Conservation (phyloP, 2,888 invertebrate species). For the Thysanoteuthis rhombus region DNA sequence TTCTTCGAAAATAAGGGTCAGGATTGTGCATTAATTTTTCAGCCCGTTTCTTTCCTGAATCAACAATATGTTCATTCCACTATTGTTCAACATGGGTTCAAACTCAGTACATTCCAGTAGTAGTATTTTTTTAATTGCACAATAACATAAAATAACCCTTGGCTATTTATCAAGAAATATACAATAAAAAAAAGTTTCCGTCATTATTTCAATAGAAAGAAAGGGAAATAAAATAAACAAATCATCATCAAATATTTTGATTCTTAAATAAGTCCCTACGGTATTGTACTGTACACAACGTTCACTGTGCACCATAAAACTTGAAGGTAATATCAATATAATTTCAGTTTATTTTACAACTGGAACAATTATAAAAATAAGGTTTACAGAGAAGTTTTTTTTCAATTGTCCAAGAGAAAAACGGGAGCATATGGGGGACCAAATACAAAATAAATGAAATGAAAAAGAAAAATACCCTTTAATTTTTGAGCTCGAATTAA, state of each 20-base stretch:
- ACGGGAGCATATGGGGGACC: background rate
- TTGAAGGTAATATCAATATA: too few relatives aligned
- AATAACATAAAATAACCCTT: background rate
- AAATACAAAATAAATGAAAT: background rate
- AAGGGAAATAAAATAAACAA: too few relatives aligned
- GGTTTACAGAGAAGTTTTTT: too few relatives aligned
- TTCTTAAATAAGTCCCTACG: too few relatives aligned
- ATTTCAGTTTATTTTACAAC: too few relatives aligned
- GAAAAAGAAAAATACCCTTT: background rate
- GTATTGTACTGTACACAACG: too few relatives aligned
- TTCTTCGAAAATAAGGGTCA: too few relatives aligned
- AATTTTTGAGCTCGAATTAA: background rate
- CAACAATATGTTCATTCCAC: background rate
- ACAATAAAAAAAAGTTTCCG: background rate
- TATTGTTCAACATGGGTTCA: background rate
- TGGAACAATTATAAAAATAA: too few relatives aligned
- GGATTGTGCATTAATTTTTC: too few relatives aligned
- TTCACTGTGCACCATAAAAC: too few relatives aligned
- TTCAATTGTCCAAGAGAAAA: background rate
- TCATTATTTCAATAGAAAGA: too few relatives aligned
- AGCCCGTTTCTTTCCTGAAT: background rate
- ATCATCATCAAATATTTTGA: too few relatives aligned
- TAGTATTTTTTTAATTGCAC: background rate
- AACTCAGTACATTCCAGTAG: background rate
- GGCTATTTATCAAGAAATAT: background rate